Evolutionary conservation across 2,797 vertebrate species (phyloP).

Genomic region (Mus spretus): DNA sequence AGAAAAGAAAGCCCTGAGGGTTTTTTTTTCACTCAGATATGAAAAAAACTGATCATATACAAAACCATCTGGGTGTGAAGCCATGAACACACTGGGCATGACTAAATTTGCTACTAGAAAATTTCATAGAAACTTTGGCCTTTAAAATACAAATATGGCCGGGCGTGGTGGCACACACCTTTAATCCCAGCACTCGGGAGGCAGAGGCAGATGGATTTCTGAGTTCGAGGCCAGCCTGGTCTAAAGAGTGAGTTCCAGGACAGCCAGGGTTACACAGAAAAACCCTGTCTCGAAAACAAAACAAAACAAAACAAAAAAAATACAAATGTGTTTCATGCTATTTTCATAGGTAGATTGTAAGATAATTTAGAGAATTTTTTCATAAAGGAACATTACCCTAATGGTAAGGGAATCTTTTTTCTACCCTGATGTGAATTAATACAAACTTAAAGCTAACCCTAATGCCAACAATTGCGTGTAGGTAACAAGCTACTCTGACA

Average conservation of each 20-base stretch:
- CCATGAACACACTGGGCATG: constrained; percentile 44
- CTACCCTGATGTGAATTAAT: background rate
- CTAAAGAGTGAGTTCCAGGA: no score
- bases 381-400: constrained; percentile 39
- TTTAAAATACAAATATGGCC: constrained; percentile 3
- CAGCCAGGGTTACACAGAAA: no score
- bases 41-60: background rate
- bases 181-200: no score
- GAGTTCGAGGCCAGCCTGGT: no score
- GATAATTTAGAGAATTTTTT: constrained; percentile 41
- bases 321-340: background rate
- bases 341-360: background rate
- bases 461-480: constrained; percentile 56
- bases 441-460: constrained; percentile 26
- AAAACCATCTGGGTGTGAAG: background rate
- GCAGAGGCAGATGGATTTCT: no score
- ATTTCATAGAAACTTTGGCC: constrained; percentile 1
- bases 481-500: background rate
- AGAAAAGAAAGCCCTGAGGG: background rate
- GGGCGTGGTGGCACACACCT: no score
- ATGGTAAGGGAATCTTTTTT: background rate
- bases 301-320: background rate
- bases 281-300: no score
- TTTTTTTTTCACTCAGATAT: background rate
- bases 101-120: background rate